A percentile compares a stretch with the other conserved stretches of the same genome.
These are phyloP conservation scores for Andricus grossulariae DNA, from an alignment of 1,140 invertebrate species.

Conservation along the genomic window DNA sequence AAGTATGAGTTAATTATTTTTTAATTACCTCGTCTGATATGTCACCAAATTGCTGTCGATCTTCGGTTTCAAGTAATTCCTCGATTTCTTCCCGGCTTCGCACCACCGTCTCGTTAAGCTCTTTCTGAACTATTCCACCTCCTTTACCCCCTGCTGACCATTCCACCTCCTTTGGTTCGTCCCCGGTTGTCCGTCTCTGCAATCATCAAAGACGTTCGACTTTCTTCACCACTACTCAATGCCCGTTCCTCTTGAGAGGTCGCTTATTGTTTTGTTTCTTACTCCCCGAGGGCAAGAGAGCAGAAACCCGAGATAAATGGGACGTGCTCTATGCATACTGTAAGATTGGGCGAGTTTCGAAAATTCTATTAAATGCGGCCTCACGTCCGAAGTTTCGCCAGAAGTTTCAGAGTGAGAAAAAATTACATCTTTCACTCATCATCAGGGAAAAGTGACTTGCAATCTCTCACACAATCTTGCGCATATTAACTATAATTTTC, in stretches of 20 bases:
- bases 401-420: not conserved
- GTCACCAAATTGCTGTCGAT: conserved; percentile 87
- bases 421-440: conserved; percentile 19
- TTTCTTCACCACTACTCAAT: conserved; percentile 32
- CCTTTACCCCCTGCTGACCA: conserved; percentile 80
- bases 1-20: not conserved
- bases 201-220: conserved; percentile 45
- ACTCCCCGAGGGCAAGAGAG: conserved; percentile 1
- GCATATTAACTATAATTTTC: too few relatives aligned
- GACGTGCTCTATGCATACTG: not conserved
- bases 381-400: conserved; percentile 6
- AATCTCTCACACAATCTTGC: conserved; percentile 10
- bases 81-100: conserved; percentile 89
- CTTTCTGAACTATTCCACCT: conserved; percentile 84
- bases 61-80: conserved; percentile 87
- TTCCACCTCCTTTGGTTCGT: conserved; percentile 77
- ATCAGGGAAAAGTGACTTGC: conserved; percentile 6
- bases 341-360: not conserved
- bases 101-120: conserved; percentile 86
- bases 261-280: conserved; percentile 37
- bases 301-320: not conserved
- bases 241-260: conserved; percentile 33
- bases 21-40: conserved; percentile 86
- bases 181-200: conserved; percentile 72
- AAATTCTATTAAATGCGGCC: conserved; percentile 12